These are phyloP conservation scores for Mystacornis crossleyi DNA, from an alignment of 2,113 vertebrate genomes.

Conservation along the genomic window DNA sequence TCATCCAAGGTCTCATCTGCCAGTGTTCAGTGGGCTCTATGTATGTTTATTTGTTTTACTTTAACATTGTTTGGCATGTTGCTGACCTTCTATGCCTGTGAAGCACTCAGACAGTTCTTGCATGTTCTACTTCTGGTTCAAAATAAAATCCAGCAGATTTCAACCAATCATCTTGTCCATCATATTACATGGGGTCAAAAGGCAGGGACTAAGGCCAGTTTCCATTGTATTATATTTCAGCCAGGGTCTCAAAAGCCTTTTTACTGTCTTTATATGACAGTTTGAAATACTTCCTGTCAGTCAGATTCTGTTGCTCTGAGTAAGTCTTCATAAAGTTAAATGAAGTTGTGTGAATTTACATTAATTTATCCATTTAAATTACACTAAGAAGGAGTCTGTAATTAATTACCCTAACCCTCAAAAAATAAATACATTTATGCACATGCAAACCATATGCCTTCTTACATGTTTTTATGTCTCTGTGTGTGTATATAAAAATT, in stretches of 20 bases:
- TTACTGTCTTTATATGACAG: not conserved
- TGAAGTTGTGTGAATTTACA: not conserved
- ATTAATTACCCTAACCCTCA: not conserved
- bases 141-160: not conserved
- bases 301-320: not conserved
- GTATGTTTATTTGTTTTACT: not conserved
- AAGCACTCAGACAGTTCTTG: not conserved
- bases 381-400: not conserved
- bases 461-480: not conserved
- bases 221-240: not conserved
- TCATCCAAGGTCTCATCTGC: not conserved
- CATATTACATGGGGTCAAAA: not conserved
- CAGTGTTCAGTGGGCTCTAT: not conserved
- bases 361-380: not conserved
- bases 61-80: not conserved
- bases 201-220: rapidly evolving
- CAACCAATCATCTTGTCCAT: not conserved
- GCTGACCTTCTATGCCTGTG: not conserved
- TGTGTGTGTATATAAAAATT: not conserved
- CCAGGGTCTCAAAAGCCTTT: not conserved
- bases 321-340: not conserved
- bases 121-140: not conserved
- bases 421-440: not conserved
- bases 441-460: not conserved
- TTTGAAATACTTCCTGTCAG: not conserved